Evolutionary conservation across 2,113 vertebrate species (phyloP).

Genomic region (Mastomys natalensis): DNA sequence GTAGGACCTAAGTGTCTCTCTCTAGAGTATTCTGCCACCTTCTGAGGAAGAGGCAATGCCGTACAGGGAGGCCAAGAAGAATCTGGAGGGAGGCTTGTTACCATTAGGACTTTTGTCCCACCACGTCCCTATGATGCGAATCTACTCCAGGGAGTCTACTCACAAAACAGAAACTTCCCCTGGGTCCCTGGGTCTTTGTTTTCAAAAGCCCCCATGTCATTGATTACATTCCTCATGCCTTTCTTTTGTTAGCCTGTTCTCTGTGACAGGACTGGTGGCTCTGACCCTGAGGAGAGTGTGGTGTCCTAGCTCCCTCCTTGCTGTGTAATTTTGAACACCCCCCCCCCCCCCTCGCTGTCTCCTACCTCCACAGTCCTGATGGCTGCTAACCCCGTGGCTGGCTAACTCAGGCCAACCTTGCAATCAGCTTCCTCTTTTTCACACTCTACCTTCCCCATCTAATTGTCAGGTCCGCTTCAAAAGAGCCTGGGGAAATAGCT

Average conservation of each 20-base stretch:
- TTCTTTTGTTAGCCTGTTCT: not conserved
- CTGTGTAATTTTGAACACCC: not conserved
- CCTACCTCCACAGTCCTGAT: not conserved
- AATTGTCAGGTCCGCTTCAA: not conserved
- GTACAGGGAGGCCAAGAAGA: not conserved
- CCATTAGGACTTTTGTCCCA: not conserved
- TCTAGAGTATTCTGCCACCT: not conserved
- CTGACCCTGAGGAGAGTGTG: too few relatives aligned
- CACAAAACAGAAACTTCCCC: not conserved
- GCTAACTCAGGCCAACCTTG: too few relatives aligned
- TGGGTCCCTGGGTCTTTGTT: not conserved
- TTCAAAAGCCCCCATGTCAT: not conserved
- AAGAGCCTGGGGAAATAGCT: not conserved
- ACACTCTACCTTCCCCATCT: not conserved
- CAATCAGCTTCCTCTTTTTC: not conserved
- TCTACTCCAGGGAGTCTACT: not conserved
- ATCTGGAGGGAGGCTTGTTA: too few relatives aligned
- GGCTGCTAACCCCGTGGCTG: not conserved
- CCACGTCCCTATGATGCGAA: too few relatives aligned
- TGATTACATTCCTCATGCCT: not conserved
- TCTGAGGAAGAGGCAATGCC: not conserved
- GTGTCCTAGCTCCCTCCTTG: not conserved
- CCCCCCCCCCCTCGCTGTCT: not conserved
- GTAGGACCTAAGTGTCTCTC: not conserved
- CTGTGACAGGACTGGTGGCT: not conserved